phyloP scores from a whole-genome alignment of 1,140 invertebrate species.

The Varroa destructor region DNA sequence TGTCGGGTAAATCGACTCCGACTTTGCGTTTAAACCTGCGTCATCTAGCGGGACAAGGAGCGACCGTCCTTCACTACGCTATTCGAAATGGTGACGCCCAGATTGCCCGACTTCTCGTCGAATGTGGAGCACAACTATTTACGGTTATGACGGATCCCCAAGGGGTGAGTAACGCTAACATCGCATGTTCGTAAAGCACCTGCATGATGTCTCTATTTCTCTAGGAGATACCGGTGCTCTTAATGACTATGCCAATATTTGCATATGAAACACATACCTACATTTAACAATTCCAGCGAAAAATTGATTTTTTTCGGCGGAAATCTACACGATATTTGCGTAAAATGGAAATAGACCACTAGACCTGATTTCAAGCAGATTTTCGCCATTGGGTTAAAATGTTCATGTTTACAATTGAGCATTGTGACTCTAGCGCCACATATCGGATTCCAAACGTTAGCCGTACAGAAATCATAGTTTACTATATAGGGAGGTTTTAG shows the following conservation, averaged over 20 bases:
- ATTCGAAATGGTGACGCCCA: conserved; percentile 4
- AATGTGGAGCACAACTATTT: conserved; percentile 13
- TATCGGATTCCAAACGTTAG: too few relatives aligned
- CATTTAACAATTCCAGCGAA: background rate
- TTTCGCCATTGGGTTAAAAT: too few relatives aligned
- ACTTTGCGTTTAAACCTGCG: background rate
- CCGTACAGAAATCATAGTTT: too few relatives aligned
- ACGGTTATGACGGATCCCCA: background rate
- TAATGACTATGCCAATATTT: background rate
- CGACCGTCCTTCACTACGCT: conserved; percentile 14
- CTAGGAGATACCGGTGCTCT: background rate
- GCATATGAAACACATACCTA: background rate
- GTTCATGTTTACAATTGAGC: too few relatives aligned
- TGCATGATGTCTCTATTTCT: too few relatives aligned
- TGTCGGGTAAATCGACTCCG: background rate
- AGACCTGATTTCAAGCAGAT: too few relatives aligned
- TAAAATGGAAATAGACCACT: too few relatives aligned
- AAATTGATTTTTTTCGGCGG: background rate
- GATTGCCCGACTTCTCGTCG: conserved; percentile 10
- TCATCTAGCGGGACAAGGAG: conserved; percentile 14
- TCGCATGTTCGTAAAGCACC: too few relatives aligned
- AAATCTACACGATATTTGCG: too few relatives aligned
- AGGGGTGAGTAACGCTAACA: background rate
- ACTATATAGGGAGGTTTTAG: too few relatives aligned
- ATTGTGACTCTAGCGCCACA: too few relatives aligned